Conservation (phyloP, 2,797 vertebrate species). For the Microctenopoma lineatum region DNA sequence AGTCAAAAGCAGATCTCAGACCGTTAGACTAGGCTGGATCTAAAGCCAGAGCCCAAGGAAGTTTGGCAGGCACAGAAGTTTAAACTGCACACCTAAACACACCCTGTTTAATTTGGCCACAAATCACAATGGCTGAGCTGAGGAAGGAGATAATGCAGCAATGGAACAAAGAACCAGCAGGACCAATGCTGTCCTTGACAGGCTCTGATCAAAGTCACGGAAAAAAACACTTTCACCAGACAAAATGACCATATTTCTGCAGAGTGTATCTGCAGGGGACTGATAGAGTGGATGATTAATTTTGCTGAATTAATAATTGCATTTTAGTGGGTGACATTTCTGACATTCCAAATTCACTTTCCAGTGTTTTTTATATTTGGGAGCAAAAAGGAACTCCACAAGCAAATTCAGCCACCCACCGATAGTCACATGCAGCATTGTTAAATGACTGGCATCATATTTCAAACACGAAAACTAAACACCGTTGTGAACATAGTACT, state of each 20-base stretch:
- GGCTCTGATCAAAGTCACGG: constrained; percentile 50
- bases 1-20: constrained; percentile 66
- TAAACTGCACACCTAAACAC: constrained; percentile 52
- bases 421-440: constrained; percentile 2
- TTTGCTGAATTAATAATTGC: constrained; percentile 51
- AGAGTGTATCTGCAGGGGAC: constrained; percentile 34
- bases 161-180: constrained; percentile 45
- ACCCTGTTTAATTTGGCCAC: constrained; percentile 54
- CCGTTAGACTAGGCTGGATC: constrained; percentile 67
- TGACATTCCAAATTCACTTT: constrained; percentile 48
- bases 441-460: constrained; percentile 31
- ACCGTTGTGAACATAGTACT: constrained; percentile 21
- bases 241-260: constrained; percentile 48
- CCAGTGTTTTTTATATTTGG: constrained; percentile 34
- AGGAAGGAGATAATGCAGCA: constrained; percentile 49
- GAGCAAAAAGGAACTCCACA: constrained; percentile 22
- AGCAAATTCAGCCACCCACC: constrained; percentile 23
- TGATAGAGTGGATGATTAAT: constrained; percentile 60
- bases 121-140: constrained; percentile 51
- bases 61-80: constrained; percentile 50
- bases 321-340: constrained; percentile 59
- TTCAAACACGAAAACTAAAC: constrained; percentile 37
- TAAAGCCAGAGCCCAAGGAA: constrained; percentile 47
- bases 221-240: constrained; percentile 16
- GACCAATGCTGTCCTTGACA: constrained; percentile 52